Evolutionary conservation across 2,888 invertebrate species (phyloP), one percentile per base, ranked within the genome.

Genomic region (Agriopis aurantiaria): DNA sequence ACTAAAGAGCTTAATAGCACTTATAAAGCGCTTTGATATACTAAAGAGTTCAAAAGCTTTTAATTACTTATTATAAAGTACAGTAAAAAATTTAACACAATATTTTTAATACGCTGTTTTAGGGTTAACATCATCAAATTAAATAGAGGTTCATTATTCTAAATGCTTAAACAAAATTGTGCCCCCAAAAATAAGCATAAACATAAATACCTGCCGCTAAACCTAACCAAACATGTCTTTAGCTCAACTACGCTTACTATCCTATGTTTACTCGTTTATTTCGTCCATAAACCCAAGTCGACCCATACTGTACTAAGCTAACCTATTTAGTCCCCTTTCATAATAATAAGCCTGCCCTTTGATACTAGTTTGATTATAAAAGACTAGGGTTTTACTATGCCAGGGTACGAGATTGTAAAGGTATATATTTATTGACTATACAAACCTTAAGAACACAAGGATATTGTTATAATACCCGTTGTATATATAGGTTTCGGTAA

Each of bases 231-330:
- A 71, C 70, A 65, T 46, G 62, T 71, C 14, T 67, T 63, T 65
- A 68, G 68, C 68, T 72, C 49, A 69, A 73, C 64, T 65, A 68
- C 61, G 68, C 67, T 68, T 51, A 57, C 73, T 66, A 68, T 72
- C 71, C 68, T 49, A 45, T 75, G 72, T 74, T 75, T 74, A 68
- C 67, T 72, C 67, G 71, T 68, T 76, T 69, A 74, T 67, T 61
- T 56, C 57, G 62, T 63, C 69, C 66, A 68, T 73, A 74, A 71
- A 74, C 69, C 66, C 66, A 67, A 63, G 53, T 59, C 63, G 58
- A 68, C 61, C 48, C 61, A 53, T 67, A 65, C 53, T 67, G 23
- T 64, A 62, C 64, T 55, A 56, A 46, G 40, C 14, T 14, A 10
- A 14, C 52, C 58, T 49, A 12, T 12, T 49, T 66, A 60, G 45